Evolutionary conservation across 2,888 invertebrate species (phyloP).

Genomic region (Morinoia aosen): DNA sequence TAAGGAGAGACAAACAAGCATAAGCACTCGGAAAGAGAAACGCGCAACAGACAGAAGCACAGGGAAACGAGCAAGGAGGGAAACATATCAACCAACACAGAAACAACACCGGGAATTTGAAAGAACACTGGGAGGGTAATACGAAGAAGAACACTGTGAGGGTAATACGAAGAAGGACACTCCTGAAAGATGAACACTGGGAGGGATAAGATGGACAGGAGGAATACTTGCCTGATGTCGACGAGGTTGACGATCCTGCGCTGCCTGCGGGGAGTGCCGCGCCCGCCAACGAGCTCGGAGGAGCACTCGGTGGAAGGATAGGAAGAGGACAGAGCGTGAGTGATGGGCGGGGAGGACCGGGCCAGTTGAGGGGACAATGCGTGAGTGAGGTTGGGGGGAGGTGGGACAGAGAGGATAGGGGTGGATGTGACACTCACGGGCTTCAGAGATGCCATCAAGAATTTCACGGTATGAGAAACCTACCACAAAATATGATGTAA

Average conservation of each 20-base stretch:
- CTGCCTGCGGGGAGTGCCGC: conserved; percentile 60
- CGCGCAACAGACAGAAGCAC: background rate
- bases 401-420: background rate
- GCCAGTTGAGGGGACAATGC: background rate
- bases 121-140: no score
- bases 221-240: conserved; percentile 60
- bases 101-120: background rate
- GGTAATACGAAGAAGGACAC: no score
- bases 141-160: no score
- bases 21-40: background rate
- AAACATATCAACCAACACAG: no score
- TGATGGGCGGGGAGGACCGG: conserved; percentile 6
- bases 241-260: conserved; percentile 60
- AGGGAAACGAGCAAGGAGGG: no score
- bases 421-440: conserved; percentile 22
- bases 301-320: conserved; percentile 16
- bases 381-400: conserved; percentile 16
- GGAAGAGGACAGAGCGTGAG: background rate
- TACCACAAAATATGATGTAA: background rate
- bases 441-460: conserved; percentile 39
- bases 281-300: conserved; percentile 34
- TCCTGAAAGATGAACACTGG: background rate
- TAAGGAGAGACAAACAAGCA: background rate
- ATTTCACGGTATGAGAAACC: background rate
- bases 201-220: background rate